These are phyloP conservation scores for Circaetus cinerascens DNA, from an alignment of 2,113 vertebrate species.

Conservation along the genomic window DNA sequence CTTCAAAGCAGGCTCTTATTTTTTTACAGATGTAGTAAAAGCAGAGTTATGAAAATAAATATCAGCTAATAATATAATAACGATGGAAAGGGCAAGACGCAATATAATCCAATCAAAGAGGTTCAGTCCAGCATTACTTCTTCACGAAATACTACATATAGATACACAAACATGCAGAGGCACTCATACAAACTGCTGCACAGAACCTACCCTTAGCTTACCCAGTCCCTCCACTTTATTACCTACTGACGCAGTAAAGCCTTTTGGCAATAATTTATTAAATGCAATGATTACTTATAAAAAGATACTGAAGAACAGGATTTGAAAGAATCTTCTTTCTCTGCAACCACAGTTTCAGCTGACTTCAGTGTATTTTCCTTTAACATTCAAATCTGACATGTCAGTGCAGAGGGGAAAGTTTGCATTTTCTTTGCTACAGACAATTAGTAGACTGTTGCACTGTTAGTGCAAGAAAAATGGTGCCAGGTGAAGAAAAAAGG, in stretches of 20 bases:
- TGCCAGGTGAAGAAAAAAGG: neutral
- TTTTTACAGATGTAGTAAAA: constrained; percentile 16
- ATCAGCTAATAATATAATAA: neutral
- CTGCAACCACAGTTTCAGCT: neutral
- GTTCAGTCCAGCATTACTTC: neutral
- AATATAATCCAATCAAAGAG: neutral
- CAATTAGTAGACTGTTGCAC: neutral
- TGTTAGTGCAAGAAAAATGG: neutral
- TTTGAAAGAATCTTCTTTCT: neutral
- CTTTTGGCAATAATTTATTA: neutral
- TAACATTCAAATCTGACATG: neutral
- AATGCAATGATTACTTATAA: neutral
- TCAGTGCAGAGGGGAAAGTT: neutral
- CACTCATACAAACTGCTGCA: neutral
- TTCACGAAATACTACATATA: neutral
- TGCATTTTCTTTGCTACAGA: neutral
- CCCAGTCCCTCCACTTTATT: neutral
- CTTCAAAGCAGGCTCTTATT: constrained; percentile 1
- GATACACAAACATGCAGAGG: neutral
- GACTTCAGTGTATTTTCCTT: neutral
- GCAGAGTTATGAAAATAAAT: constrained; percentile 33
- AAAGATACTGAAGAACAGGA: neutral
- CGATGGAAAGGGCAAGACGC: neutral
- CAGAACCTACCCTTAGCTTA: neutral
- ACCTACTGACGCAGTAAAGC: neutral